Base-by-base conservation (phyloP, 2,888 invertebrate genomes). In the Ophion obscuratus region DNA sequence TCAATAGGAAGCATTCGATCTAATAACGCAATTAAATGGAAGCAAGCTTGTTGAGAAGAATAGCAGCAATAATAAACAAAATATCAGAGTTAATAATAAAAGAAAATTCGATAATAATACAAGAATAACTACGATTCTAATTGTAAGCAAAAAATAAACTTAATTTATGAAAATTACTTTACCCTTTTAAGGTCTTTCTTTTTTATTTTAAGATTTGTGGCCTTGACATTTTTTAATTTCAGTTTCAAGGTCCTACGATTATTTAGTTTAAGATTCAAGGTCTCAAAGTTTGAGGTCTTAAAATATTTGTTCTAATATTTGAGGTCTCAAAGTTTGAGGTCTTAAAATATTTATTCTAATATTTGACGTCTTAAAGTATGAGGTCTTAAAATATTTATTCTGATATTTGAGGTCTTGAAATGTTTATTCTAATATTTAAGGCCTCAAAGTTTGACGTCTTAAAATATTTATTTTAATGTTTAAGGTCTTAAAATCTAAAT, bases 1-100 rank as follows among this genome's bases (percentile, higher is more conserved):
- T 84, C 64, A 84, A 76, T 64, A 67, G 87, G 87, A 84, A 87
- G 83, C 14, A 53, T 47, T 70, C 77, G 17, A 62, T 62, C 20
- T 62, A 20, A 27, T 4, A 40, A 40, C 4, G 47, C 47, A 47
- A 47, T 47, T 11, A 11, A 47, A 47, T 14, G 11, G 47, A 17
- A 47, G 11, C 14, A 59, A n/a, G 7, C 4, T 10, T 7, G n/a
- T 4, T 10, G n/a, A 17, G 2, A 40, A 40, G 40, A 40, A 40
- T 40, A 9, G 9, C 40, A 40, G 40, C 3, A 40, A 40, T 9
- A 40, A 40, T 40, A 1, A 40, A 40, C 40, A 0, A 40, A 7
- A 7, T 0, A 40, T 1, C 40, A 40, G 0, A 40, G 40, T 40
- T 40, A 0, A 40, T 9, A 7, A 40, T 40, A 40, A 40, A 0